These are phyloP conservation scores for Pedionomus torquatus DNA, from an alignment of 2,113 vertebrate genomes.

Conservation along the genomic window DNA sequence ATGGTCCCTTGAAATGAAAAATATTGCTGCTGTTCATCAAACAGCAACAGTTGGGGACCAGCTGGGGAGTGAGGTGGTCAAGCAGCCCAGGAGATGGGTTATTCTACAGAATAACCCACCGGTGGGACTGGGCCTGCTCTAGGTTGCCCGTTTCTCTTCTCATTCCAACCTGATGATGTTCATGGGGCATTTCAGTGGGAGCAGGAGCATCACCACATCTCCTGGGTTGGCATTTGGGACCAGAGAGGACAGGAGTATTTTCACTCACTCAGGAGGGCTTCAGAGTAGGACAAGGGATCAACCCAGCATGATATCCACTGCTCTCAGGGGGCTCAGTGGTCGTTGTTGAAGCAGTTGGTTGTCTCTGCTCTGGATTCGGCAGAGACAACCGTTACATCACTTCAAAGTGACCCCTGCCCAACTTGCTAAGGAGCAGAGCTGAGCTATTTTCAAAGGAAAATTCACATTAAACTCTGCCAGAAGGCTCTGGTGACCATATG, in stretches of 20 bases:
- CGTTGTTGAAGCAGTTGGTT: not conserved
- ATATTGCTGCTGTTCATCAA: not conserved
- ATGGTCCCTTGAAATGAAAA: not conserved
- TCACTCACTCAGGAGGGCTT: not conserved
- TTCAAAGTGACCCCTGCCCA: not conserved
- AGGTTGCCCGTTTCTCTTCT: not conserved
- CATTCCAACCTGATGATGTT: not conserved
- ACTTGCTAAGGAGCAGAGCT: not conserved
- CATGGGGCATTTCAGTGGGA: not conserved
- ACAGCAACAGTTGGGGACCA: not conserved
- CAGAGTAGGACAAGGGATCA: accelerated
- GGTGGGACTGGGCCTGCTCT: not conserved
- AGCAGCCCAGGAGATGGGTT: not conserved
- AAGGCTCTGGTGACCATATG: not conserved
- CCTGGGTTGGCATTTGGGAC: not conserved
- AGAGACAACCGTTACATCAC: too few species aligned
- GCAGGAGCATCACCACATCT: not conserved
- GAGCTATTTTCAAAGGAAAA: not conserved
- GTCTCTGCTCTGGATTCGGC: accelerated
- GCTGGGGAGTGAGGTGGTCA: not conserved
- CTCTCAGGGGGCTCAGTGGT: accelerated
- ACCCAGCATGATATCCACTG: accelerated
- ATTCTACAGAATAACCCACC: not conserved
- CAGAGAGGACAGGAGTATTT: not conserved
- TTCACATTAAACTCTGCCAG: not conserved